Percentiles rank a stretch among this genome's conserved stretches.
These are phyloP conservation scores for Cephus rjabovi DNA, from an alignment of 2,888 invertebrate genomes.

Conservation along the genomic window DNA sequence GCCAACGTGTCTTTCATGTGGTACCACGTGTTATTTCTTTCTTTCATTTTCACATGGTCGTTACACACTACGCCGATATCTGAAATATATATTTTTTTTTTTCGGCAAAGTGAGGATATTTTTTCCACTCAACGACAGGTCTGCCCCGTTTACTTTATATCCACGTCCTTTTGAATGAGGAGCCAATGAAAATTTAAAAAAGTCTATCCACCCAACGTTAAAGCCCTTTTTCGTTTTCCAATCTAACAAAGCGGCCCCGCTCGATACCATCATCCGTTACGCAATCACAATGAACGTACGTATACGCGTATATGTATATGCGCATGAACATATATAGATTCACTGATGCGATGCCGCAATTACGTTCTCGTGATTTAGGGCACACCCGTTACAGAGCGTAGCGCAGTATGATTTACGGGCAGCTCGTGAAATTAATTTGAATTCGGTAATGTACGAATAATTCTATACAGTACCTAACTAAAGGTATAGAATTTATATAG, in stretches of 20 bases:
- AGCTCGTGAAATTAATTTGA: slow-evolving; percentile 59
- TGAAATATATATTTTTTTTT: neutral
- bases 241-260: slow-evolving; percentile 39
- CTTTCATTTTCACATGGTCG: neutral
- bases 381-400: slow-evolving; percentile 50
- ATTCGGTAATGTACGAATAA: slow-evolving; percentile 61
- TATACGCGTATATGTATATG: neutral
- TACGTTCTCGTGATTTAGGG: slow-evolving; percentile 53
- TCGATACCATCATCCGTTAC: slow-evolving; percentile 24
- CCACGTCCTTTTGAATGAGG: neutral
- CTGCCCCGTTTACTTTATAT: neutral
- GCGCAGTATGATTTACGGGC: slow-evolving; percentile 51
- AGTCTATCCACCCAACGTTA: neutral
- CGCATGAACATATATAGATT: slow-evolving; percentile 30
- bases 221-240: neutral
- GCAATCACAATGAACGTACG: neutral
- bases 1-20: neutral
- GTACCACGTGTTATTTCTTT: neutral
- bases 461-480: slow-evolving; percentile 23
- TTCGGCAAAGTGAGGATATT: neutral
- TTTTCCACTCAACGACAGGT: neutral
- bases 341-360: slow-evolving; percentile 50
- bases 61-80: neutral
- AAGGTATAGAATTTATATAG: neutral
- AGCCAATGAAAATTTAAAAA: neutral